Conservation (phyloP, 2,113 vertebrate genomes). For the Madoqua kirkii region DNA sequence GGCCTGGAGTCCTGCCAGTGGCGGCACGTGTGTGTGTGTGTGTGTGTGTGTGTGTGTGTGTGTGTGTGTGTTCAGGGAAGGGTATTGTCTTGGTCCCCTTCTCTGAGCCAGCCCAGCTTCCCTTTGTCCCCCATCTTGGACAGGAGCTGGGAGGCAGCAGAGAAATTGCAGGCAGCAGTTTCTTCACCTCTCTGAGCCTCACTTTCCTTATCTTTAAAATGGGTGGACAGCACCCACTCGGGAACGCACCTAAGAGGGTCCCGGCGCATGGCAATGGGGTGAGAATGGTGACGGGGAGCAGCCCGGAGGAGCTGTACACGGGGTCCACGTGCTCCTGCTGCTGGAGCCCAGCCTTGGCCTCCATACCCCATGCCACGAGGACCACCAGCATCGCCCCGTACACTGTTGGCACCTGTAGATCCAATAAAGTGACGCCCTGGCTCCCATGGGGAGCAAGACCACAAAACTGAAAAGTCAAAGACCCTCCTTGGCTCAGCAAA, state of each 20-base stretch:
- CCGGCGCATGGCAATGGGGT: background rate
- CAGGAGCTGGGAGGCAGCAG: background rate
- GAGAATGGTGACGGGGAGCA: background rate
- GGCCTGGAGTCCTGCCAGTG: slow-evolving; percentile 15
- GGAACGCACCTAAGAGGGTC: background rate
- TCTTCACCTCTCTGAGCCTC: background rate
- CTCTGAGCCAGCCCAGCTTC: background rate
- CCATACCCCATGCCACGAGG: background rate
- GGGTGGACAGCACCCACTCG: background rate
- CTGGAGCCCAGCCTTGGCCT: background rate
- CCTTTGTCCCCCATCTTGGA: background rate
- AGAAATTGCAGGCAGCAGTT: background rate
- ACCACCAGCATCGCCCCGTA: background rate
- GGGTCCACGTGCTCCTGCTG: background rate
- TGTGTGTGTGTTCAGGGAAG: background rate
- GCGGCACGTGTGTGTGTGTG: background rate
- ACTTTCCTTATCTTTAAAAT: background rate
- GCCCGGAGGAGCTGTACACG: background rate
- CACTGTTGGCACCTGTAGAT: background rate
- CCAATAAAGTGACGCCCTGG: background rate
- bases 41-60: accelerated
- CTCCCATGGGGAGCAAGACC: background rate
- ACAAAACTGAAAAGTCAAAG: background rate
- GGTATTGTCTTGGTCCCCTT: background rate
- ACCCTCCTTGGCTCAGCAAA: background rate